These are phyloP conservation scores for Hirtodrosophila confusa DNA, from an alignment of 2,888 invertebrate genomes.

Conservation along the genomic window DNA sequence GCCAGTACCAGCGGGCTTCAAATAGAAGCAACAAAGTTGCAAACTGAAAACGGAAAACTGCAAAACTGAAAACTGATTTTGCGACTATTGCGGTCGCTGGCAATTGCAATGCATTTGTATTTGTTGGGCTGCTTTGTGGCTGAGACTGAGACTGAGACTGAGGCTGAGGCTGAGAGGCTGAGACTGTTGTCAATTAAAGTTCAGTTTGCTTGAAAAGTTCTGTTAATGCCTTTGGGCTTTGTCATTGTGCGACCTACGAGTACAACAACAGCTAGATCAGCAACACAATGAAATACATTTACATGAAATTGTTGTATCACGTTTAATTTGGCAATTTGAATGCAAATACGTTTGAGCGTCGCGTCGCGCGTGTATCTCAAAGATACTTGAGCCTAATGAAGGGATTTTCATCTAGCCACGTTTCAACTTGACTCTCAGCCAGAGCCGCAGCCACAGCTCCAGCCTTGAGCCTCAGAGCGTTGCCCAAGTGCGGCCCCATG, in stretches of 20 bases:
- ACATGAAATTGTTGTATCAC: constrained; percentile 82
- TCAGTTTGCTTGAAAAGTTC: constrained; percentile 56
- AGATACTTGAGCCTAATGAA: constrained; percentile 53
- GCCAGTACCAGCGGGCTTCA: constrained; percentile 19
- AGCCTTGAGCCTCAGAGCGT: constrained; percentile 38
- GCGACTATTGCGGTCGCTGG: constrained; percentile 62
- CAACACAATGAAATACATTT: constrained; percentile 51
- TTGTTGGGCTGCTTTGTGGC: constrained; percentile 9
- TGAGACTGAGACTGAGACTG: no score
- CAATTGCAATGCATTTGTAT: constrained; percentile 51
- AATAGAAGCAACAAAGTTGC: constrained; percentile 14
- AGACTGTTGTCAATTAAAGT: constrained; percentile 66
- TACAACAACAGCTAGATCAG: constrained; percentile 14
- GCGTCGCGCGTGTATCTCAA: constrained; percentile 45
- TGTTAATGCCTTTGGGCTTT: constrained; percentile 64
- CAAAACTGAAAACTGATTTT: constrained; percentile 60
- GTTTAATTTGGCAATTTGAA: constrained; percentile 81
- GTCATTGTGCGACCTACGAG: constrained; percentile 59
- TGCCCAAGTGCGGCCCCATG: constrained; percentile 9
- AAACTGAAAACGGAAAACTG: constrained; percentile 11
- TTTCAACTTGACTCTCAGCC: constrained; percentile 55
- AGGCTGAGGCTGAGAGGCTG: not conserved
- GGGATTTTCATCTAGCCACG: constrained; percentile 50
- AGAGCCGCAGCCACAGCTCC: not conserved
- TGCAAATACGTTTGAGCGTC: constrained; percentile 66